Base-by-base conservation (phyloP, 2,888 invertebrate genomes). In the Caenorhabditis becei region DNA sequence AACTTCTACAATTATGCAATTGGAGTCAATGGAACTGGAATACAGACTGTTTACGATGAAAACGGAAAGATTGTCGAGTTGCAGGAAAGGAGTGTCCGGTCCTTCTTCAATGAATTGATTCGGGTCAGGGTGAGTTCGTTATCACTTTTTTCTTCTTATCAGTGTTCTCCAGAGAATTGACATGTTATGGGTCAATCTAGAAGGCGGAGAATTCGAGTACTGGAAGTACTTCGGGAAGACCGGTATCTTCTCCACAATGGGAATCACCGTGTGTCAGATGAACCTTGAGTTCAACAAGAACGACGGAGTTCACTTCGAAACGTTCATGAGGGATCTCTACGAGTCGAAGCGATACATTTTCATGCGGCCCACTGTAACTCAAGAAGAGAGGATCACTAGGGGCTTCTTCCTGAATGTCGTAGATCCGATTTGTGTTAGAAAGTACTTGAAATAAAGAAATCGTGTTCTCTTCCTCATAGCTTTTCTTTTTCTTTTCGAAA, bases 141-240 rank as follows among this genome's bases (percentile, higher is more conserved):
- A 14, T 32, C 32, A 4, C 10, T 32, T 10, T 32, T 10, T 7
- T 32, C 41, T 11, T 41, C 8, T 14, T 41, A 41, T 41, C 54
- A 26, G 16, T 65, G 0, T 56, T 58, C 14, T 41, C 26, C 54
- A 70, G 61, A 28, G 24, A 28, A 72, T 72, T 20, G 63, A 72
- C 37, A 51, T 65, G 56, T 20, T 72, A 3, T 72, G 72, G 72
- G 47, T 65, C 20, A 63, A 72, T 28, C 11, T 54, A 1, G 65
- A 63, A 28, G 72, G 63, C 16, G 58, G 72, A 23, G 72, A 72
- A 26, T 65, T 65, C 14, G 35, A 67, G 44, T 79, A 67, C 28
- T 72, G 67, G 66, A 49, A 65, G 5, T 71, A 44, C 20, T 56
- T 77, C 32, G 20, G 16, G 14, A 63, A 47, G 10, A 26, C 35